Conservation (phyloP, 2,797 vertebrate genomes). For the Sebastes trivittatus region DNA sequence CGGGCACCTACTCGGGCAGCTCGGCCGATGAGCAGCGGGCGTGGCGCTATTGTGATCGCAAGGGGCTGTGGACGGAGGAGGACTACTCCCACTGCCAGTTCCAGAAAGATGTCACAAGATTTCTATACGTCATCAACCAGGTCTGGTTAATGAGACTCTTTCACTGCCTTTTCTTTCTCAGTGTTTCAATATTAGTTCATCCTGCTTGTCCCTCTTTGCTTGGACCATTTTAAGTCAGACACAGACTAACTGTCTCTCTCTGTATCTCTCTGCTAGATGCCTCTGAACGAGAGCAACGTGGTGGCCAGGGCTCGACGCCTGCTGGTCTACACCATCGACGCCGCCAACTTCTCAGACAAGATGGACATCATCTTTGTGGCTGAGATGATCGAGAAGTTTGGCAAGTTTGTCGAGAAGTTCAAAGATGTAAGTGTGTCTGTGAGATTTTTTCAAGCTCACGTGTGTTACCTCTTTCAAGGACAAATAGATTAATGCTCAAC, state of each 20-base stretch:
- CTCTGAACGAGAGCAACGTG: slow-evolving; percentile 94
- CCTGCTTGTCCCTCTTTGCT: neutral
- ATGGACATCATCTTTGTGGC: slow-evolving; percentile 99
- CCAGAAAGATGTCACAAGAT: slow-evolving; percentile 94
- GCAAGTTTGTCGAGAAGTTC: slow-evolving; percentile 94
- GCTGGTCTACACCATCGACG: slow-evolving; percentile 91
- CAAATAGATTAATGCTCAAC: slow-evolving; percentile 28
- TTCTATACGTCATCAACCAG: slow-evolving; percentile 95
- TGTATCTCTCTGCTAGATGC: slow-evolving; percentile 83
- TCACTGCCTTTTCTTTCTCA: neutral
- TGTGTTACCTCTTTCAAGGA: neutral
- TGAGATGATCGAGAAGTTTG: slow-evolving; percentile 99
- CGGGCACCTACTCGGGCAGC: slow-evolving; percentile 88
- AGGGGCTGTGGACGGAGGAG: slow-evolving; percentile 93
- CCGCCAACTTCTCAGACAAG: slow-evolving; percentile 97
- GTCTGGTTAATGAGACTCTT: slow-evolving; percentile 63
- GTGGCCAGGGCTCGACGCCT: slow-evolving; percentile 91
- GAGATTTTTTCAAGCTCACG: neutral
- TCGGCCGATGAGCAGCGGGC: slow-evolving; percentile 89
- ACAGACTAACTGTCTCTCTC: neutral
- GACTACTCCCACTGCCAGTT: slow-evolving; percentile 96
- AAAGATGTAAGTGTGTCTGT: slow-evolving; percentile 88
- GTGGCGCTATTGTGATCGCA: slow-evolving; percentile 89
- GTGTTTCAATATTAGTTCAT: neutral
- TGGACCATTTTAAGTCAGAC: neutral